Base-by-base conservation (phyloP, 2,113 vertebrate genomes). In the Todiramphus chloris region DNA sequence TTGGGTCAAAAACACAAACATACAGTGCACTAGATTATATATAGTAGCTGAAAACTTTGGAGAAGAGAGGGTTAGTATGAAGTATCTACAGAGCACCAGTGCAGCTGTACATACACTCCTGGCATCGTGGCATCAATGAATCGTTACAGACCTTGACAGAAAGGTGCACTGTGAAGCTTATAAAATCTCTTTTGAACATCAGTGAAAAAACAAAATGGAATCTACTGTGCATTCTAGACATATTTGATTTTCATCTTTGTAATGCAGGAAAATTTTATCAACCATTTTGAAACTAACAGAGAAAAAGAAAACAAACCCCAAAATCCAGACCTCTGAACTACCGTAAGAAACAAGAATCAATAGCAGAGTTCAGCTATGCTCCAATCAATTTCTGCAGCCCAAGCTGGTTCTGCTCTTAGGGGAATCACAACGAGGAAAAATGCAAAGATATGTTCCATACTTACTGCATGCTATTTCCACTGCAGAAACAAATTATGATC, bases 371-470 rank as follows among this genome's bases (percentile, higher is more conserved):
- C 35, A 62, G 12, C 46, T 66, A 46, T 24, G 20, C 30, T 77
- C 55, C 4, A 60, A 87, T 79, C 41, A 75, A 85, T 83, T 75
- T 37, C 60, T 82, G 79, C 37, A 85, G 64, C 64, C 90, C 55
- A 53, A 69, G 21, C 13, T 39, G 15, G 24, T 76, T 75, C 39
- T 78, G 10, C 15, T 68, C 51, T 53, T 63, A 46, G 0, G 3
- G 20, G 44, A 79, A 70, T 48, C 46, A 39, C 20, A 72, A 43
- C 33, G 8, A 72, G 39, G 43, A 91, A 72, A 79, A 79, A 58
- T 5, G 23, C 12, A 56, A 58, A 51, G 12, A n/a, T 13, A 31
- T 0, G 3, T 55, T 37, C 43, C 0, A 0, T 25, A n/a, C 33
- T 66, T 63, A 63, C 1, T 75, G 37, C n/a, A 72, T 8, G 43